phyloP scores from a whole-genome alignment of 2,797 vertebrate genomes.

The Psittacula derbiana region DNA sequence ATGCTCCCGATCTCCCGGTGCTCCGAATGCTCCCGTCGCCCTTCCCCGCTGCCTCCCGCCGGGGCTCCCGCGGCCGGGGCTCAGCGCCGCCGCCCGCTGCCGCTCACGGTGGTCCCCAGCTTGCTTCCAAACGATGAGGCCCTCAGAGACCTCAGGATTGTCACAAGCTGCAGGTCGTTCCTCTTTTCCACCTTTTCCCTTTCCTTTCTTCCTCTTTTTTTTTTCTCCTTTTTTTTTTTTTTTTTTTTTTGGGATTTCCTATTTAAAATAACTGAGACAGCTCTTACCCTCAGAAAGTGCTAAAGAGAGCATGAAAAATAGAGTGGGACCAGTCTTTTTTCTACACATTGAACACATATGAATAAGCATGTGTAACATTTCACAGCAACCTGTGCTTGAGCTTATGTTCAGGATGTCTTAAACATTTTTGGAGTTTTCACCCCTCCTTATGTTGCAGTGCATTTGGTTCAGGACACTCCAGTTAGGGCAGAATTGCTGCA shows the following conservation, averaged over 20 bases:
- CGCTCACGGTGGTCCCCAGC: no score
- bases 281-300: not conserved
- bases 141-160: not conserved
- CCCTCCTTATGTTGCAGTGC: not conserved
- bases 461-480: not conserved
- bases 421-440: not conserved
- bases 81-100: not conserved
- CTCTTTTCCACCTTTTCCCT: not conserved
- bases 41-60: not conserved
- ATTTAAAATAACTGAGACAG: not conserved
- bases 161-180: not conserved
- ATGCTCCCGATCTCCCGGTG: not conserved
- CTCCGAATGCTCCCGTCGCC: not conserved
- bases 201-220: accelerated
- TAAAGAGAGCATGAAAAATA: not conserved
- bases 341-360: not conserved
- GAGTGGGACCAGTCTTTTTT: not conserved
- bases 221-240: no score
- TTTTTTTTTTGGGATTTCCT: not conserved
- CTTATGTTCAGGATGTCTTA: accelerated
- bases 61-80: not conserved
- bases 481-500: not conserved
- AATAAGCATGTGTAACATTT: accelerated
- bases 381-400: not conserved
- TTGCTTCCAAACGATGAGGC: not conserved